A percentile compares a stretch with the other conserved stretches of the same genome.
Conservation (phyloP, 2,888 invertebrate genomes). For the Gonocerus acuteangulatus region DNA sequence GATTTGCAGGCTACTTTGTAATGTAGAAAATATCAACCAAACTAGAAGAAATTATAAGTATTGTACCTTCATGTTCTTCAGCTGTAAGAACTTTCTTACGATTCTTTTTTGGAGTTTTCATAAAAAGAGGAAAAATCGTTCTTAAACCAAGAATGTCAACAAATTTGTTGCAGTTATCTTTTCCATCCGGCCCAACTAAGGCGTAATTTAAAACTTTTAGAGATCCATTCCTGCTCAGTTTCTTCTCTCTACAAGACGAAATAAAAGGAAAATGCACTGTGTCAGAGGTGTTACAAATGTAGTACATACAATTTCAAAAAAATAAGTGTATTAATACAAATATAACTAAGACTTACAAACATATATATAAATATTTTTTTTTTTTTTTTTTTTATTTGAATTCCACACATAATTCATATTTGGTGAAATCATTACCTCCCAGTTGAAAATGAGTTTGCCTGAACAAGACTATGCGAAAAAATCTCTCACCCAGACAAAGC, state of each 20-base stretch:
- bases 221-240: constrained; percentile 90
- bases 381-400: no score
- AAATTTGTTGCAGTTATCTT: constrained; percentile 94
- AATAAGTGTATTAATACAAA: neutral
- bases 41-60: no score
- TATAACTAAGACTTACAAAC: neutral
- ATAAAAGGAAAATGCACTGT: no score
- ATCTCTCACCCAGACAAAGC: no score
- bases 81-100: constrained; percentile 68
- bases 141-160: constrained; percentile 93
- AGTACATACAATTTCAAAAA: no score
- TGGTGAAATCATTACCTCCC: no score
- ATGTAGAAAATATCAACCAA: no score
- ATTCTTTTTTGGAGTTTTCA: constrained; percentile 92
- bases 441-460: no score
- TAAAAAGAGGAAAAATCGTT: constrained; percentile 95
- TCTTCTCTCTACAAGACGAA: constrained; percentile 66
- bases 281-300: no score
- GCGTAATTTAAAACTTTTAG: constrained; percentile 97
- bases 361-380: neutral
- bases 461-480: no score
- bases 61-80: constrained; percentile 86
- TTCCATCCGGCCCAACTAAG: constrained; percentile 85
- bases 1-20: no score
- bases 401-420: no score